A percentile compares a stretch with the other conserved stretches of the same genome.
Conservation (phyloP, 2,888 invertebrate genomes). For the Melinaea menophilus region DNA sequence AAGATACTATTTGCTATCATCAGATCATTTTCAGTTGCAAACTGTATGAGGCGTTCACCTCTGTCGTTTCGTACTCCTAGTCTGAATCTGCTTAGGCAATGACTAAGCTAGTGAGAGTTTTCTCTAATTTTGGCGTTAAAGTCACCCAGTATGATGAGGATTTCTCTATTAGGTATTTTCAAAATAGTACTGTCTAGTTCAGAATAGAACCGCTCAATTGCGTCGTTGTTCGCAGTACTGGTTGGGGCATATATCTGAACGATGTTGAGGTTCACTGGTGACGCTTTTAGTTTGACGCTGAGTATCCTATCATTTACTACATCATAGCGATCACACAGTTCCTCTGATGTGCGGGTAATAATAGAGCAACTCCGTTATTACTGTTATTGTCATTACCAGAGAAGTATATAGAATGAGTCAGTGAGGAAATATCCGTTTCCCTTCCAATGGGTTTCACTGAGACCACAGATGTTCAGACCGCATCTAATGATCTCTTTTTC, state of each 20-base stretch:
- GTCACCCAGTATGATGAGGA: no score
- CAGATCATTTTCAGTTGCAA: slow-evolving; percentile 9
- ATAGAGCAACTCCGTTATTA: slow-evolving; percentile 19
- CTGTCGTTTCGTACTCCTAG: no score
- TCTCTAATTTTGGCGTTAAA: no score
- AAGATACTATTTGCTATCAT: no score
- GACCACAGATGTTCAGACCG: no score
- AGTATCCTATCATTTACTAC: slow-evolving; percentile 7
- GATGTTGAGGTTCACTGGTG: slow-evolving; percentile 15
- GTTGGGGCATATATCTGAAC: slow-evolving; percentile 27
- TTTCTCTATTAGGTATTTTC: no score
- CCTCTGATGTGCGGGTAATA: slow-evolving; percentile 13
- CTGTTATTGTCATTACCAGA: slow-evolving; percentile 22
- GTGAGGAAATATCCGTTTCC: slow-evolving; percentile 25
- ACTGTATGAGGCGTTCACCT: neutral
- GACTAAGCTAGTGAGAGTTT: no score
- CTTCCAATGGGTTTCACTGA: slow-evolving; percentile 30
- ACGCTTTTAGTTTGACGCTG: no score
- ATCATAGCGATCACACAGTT: slow-evolving; percentile 19
- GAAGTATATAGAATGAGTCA: slow-evolving; percentile 18
- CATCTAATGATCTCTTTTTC: no score
- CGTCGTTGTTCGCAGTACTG: slow-evolving; percentile 16
- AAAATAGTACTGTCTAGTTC: no score
- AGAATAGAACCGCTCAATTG: slow-evolving; percentile 21
- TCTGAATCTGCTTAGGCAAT: no score